Percentiles rank a stretch among this genome's conserved stretches.
These are phyloP conservation scores for Anniella stebbinsi DNA, from an alignment of 2,797 vertebrate species.

Conservation along the genomic window DNA sequence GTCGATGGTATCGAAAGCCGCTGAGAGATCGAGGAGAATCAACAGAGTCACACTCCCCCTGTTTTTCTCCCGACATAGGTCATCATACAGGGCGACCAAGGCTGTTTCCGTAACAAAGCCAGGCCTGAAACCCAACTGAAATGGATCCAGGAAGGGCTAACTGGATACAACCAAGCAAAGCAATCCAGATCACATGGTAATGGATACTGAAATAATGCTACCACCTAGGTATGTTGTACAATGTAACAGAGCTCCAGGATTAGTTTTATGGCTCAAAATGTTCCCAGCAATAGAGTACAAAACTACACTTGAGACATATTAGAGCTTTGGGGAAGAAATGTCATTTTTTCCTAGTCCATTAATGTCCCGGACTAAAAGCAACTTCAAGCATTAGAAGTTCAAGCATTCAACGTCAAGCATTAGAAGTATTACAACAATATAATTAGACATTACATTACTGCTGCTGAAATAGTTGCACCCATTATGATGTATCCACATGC, in stretches of 20 bases:
- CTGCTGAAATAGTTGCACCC: conserved; percentile 49
- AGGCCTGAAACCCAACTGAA: too few species aligned
- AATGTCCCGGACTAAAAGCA: conserved; percentile 49
- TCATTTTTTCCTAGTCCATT: conserved; percentile 47
- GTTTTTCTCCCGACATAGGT: too few species aligned
- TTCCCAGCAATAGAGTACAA: conserved; percentile 55
- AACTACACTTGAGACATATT: conserved; percentile 62
- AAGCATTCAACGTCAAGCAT: conserved; percentile 37
- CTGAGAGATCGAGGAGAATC: too few species aligned
- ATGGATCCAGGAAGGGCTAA: not conserved
- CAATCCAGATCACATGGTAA: conserved; percentile 52
- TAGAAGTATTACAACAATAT: not conserved
- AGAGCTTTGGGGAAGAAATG: conserved; percentile 55
- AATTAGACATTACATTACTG: not conserved
- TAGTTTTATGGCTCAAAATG: conserved; percentile 59
- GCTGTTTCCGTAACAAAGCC: too few species aligned
- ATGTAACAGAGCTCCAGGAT: conserved; percentile 55
- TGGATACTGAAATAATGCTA: conserved; percentile 64
- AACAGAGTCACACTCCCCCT: too few species aligned
- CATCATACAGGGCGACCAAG: too few species aligned
- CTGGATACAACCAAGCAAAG: not conserved
- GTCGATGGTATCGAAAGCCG: too few species aligned
- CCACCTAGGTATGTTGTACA: conserved; percentile 64
- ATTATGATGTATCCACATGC: conserved; percentile 38
- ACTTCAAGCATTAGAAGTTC: conserved; percentile 54